Conservation (phyloP, 2,888 invertebrate species). For the Drosophila nr. perissopoda region DNA sequence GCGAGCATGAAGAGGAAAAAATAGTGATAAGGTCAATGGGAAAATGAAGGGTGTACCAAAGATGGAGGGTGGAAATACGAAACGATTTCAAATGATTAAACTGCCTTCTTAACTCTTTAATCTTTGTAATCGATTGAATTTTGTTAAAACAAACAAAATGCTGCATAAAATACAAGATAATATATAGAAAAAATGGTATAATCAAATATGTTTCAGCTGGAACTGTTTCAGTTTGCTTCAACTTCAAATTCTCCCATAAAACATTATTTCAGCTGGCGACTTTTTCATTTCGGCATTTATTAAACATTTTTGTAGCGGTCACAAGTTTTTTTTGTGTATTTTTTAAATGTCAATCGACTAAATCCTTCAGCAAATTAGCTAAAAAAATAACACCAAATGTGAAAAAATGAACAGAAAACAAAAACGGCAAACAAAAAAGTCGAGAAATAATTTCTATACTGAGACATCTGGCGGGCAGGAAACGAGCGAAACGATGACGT, state of each 20-base stretch:
- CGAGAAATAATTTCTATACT: slow-evolving; percentile 12
- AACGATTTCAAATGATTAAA: not conserved
- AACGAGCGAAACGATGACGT: slow-evolving; percentile 33
- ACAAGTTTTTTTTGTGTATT: not conserved
- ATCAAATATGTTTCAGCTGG: not conserved
- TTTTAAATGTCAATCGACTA: not conserved
- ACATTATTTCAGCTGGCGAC: not conserved
- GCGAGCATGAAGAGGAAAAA: not conserved
- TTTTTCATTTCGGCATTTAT: not conserved
- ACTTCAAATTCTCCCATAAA: not conserved
- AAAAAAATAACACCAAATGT: not conserved
- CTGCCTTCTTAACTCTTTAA: not conserved
- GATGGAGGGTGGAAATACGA: too few species aligned
- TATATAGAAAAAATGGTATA: not conserved
- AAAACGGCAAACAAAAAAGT: not conserved
- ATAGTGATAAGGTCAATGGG: not conserved
- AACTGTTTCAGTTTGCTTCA: not conserved
- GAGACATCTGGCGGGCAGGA: slow-evolving; percentile 39
- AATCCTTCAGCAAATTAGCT: slow-evolving; percentile 4
- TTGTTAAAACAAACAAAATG: not conserved
- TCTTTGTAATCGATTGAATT: not conserved
- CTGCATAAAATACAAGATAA: not conserved
- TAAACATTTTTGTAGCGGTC: not conserved
- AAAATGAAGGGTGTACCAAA: not conserved
- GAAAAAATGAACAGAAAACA: slow-evolving; percentile 2